Percentiles rank a stretch among this genome's conserved stretches.
Conservation (phyloP, 2,888 invertebrate species). For the Apotomis turbidana region DNA sequence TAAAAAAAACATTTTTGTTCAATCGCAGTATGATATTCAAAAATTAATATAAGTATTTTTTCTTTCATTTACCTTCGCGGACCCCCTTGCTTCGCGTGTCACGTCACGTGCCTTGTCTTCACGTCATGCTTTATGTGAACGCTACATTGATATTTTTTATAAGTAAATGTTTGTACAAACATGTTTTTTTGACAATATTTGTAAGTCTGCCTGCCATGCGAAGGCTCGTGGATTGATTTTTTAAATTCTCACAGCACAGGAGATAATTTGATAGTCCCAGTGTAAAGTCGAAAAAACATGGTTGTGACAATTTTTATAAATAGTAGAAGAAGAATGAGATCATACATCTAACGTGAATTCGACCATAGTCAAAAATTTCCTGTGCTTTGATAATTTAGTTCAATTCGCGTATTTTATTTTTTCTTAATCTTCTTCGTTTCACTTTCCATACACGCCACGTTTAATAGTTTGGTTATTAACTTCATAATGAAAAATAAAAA, state of each 20-base stretch:
- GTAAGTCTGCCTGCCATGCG: conserved; percentile 34
- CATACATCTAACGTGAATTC: not conserved
- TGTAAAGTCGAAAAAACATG: conserved; percentile 40
- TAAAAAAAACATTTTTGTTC: no score
- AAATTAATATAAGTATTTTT: no score
- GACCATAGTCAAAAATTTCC: conserved; percentile 10
- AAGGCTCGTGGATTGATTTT: conserved; percentile 22
- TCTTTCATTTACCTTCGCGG: no score
- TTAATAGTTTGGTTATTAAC: no score
- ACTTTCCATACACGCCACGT: not conserved
- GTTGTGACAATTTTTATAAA: conserved; percentile 18
- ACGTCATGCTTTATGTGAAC: no score
- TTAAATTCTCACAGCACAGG: conserved; percentile 37
- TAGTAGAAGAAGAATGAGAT: not conserved
- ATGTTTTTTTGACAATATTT: conserved; percentile 40
- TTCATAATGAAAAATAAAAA: no score
- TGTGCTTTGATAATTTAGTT: conserved; percentile 37
- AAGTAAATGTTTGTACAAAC: conserved; percentile 25
- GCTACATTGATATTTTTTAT: no score
- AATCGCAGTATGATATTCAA: no score
- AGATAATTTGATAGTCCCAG: not conserved
- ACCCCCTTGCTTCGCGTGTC: no score
- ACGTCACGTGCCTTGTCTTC: no score
- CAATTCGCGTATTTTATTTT: not conserved
- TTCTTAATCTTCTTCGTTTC: not conserved